Evolutionary conservation across 2,888 invertebrate species (phyloP), one percentile per base, ranked within the genome.

Genomic region (Dolomedes plantarius): DNA sequence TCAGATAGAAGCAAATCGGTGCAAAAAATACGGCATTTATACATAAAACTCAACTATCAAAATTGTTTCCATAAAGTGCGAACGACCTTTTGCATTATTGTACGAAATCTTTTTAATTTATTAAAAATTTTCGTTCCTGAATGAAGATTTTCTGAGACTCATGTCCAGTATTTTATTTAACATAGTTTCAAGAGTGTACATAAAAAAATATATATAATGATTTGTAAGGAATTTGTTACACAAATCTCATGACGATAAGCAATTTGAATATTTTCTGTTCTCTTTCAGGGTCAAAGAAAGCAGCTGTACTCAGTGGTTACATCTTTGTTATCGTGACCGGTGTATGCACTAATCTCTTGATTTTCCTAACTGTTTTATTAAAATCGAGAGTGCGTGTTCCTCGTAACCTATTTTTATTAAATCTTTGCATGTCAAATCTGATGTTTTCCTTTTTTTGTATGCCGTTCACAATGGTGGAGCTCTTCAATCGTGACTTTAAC

Each of bases 371-470:
- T 79, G 91, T 92, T 23, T 90, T 85, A 0, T 23, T 65, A 27
- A 88, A 88, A 27, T 78, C 81, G 0, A 74, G 76, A 0, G 19
- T 89, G 11, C 50, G 80, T 11, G 86, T 86, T 0, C 64, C 77
- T 9, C 80, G 86, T 1, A 93, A 94, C 89, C 92, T 94, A 23
- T 93, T 93, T 90, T 93, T 94, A 88, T 92, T 93, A 74, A 94
- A 94, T 90, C 90, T 94, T 85, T 93, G 93, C 39, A 91, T 93
- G 28, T 93, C 93, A 0, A 93, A 94, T 90, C 90, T 93, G 87
- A 92, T 93, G 1, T 91, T 94, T 50, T 94, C 94, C 90, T 89
- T 93, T 32, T 92, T 94, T 83, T 93, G 93, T 68, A 93, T 93
- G 91, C 94, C 94, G 5, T 93, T 93, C 88, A 94, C 94, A 28